Conservation (phyloP, 1,140 invertebrate species). For the Drosophila baimaii region DNA sequence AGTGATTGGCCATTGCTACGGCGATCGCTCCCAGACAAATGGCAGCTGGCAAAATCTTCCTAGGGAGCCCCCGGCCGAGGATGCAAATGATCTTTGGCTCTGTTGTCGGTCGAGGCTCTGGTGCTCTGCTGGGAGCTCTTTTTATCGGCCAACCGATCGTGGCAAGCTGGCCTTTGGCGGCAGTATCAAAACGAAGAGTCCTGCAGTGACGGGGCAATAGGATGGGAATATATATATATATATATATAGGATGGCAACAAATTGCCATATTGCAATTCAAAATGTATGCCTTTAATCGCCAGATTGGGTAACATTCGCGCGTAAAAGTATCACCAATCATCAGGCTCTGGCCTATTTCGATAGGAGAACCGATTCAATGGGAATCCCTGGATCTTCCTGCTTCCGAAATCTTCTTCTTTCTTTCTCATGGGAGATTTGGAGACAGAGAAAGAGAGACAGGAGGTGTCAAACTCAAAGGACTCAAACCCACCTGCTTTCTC, state of each 20-base stretch:
- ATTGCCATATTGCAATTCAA: conserved; percentile 60
- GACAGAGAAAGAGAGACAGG: too few relatives aligned
- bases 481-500: too few relatives aligned
- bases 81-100: conserved; percentile 33
- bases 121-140: conserved; percentile 11
- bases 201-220: conserved; percentile 69
- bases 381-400: not conserved
- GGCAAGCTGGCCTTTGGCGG: conserved; percentile 37
- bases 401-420: too few relatives aligned
- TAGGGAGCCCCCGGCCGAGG: conserved; percentile 17
- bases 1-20: conserved; percentile 56
- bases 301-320: conserved; percentile 71
- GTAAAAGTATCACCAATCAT: conserved; percentile 71
- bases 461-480: too few relatives aligned
- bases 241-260: conserved; percentile 74
- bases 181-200: conserved; percentile 74
- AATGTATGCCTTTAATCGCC: conserved; percentile 68
- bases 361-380: not conserved
- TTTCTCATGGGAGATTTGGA: not conserved
- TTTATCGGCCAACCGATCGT: conserved; percentile 59
- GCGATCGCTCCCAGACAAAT: conserved; percentile 45
- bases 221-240: too few relatives aligned
- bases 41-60: conserved; percentile 35
- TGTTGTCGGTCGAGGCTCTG: not conserved
- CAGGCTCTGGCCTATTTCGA: conserved; percentile 11